These are phyloP conservation scores for Agonopterix heracliana DNA, from an alignment of 2,888 invertebrate species.

Conservation along the genomic window DNA sequence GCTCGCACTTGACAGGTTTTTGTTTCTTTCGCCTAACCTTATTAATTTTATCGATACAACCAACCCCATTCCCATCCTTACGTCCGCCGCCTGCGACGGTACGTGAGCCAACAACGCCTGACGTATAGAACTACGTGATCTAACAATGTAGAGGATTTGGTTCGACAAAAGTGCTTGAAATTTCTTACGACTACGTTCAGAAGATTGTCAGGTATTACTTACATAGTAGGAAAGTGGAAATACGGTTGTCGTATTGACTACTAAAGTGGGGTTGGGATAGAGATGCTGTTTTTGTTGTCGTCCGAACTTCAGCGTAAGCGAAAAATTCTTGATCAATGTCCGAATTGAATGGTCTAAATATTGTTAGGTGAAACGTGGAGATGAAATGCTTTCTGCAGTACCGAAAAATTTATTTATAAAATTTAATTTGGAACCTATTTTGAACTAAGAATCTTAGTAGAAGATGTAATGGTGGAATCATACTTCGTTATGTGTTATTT, in stretches of 20 bases:
- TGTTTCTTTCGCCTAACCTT: background rate
- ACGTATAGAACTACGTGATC: constrained; percentile 8
- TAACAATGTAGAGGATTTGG: constrained; percentile 18
- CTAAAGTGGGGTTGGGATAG: background rate
- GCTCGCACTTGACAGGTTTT: background rate
- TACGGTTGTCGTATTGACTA: background rate
- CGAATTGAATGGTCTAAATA: too few relatives aligned
- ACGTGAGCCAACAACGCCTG: constrained; percentile 19
- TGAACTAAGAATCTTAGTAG: too few relatives aligned
- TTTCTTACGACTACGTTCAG: constrained; percentile 5
- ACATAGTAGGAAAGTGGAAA: background rate
- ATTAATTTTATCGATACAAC: constrained; percentile 1
- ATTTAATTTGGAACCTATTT: too few relatives aligned
- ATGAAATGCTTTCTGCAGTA: too few relatives aligned
- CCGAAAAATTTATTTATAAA: too few relatives aligned
- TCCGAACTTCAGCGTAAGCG: too few relatives aligned
- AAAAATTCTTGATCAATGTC: too few relatives aligned
- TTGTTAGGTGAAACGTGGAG: too few relatives aligned
- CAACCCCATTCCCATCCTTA: constrained; percentile 1
- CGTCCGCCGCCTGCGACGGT: constrained; percentile 9
- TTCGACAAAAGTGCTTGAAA: constrained; percentile 13
- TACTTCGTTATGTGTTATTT: too few relatives aligned
- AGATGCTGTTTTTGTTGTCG: background rate
- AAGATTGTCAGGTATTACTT: constrained; percentile 1
- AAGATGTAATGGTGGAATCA: too few relatives aligned